Percentiles rank a stretch among this genome's conserved stretches.
Conservation (phyloP, 2,888 invertebrate genomes). For the Archips crataeganus region DNA sequence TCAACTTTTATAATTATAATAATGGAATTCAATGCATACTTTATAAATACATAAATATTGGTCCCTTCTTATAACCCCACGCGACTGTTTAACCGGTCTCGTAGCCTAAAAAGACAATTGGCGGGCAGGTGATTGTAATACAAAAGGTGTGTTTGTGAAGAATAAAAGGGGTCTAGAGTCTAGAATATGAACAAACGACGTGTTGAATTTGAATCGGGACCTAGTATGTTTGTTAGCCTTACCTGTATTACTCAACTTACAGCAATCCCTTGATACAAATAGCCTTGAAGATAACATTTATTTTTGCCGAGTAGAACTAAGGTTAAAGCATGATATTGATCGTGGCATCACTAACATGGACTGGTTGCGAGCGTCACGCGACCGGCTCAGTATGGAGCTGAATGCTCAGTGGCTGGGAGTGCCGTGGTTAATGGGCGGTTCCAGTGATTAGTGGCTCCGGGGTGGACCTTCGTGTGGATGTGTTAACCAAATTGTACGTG, state of each 20-base stretch:
- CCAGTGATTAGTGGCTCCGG: slow-evolving; percentile 37
- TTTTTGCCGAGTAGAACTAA: slow-evolving; percentile 50
- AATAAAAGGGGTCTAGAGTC: not conserved
- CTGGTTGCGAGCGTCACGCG: slow-evolving; percentile 68
- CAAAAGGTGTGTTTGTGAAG: slow-evolving; percentile 9
- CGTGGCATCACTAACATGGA: slow-evolving; percentile 47
- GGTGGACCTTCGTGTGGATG: slow-evolving; percentile 35
- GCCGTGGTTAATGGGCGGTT: slow-evolving; percentile 36
- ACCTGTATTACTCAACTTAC: slow-evolving; percentile 1
- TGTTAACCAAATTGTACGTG: slow-evolving; percentile 37
- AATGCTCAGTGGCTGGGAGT: slow-evolving; percentile 39
- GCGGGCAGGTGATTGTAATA: slow-evolving; percentile 29
- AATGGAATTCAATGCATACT: too few relatives aligned
- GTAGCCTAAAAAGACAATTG: not conserved
- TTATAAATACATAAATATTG: too few relatives aligned
- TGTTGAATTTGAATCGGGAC: not conserved
- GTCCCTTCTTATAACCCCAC: not conserved
- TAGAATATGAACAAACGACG: not conserved
- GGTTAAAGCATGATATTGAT: slow-evolving; percentile 38
- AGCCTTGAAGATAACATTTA: slow-evolving; percentile 52
- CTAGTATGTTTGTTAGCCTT: not conserved
- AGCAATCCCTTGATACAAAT: slow-evolving; percentile 22
- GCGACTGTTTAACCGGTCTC: not conserved
- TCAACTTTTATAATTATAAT: too few relatives aligned
- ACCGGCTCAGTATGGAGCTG: slow-evolving; percentile 45